Evolutionary conservation across 2,888 invertebrate species (phyloP), one percentile per base, ranked within the genome.

Genomic region (Gastracanthus pulcherrimus): DNA sequence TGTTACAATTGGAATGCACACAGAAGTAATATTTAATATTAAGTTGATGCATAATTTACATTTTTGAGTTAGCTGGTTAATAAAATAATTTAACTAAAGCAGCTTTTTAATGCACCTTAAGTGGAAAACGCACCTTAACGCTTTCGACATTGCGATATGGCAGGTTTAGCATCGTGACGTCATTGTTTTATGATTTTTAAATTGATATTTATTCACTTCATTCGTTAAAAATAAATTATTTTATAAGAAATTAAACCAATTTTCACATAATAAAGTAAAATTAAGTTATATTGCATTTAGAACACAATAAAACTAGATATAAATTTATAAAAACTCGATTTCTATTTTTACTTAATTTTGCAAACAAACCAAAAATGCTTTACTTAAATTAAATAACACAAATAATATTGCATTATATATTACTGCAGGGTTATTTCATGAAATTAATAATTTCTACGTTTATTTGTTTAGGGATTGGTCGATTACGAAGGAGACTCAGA

Each of bases 401-500:
- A n/a, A n/a, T n/a, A n/a, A n/a, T n/a, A n/a, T n/a, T n/a, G n/a
- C n/a, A n/a, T n/a, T n/a, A n/a, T n/a, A n/a, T n/a, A n/a, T n/a
- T n/a, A n/a, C n/a, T n/a, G n/a, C n/a, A n/a, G n/a, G n/a, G n/a
- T n/a, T n/a, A n/a, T n/a, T n/a, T n/a, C n/a, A 55, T 34, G 16
- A 11, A 51, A 23, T 23, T 31, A 58, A 66, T 26, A 58, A n/a
- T 41, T 72, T 23, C 16, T n/a, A 29, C 41, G 9, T 29, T 60
- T 60, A 16, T 34, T 58, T 67, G 6, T 26, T 34, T 91, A 97
- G 97, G 97, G 98, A 86, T 94, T 99, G 89, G 99, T 99, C 84
- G 99, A 99, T 92, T 99, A 99, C 90, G 98, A 99, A 91, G 98
- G 97, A 79, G 98, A 99, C 92, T 98, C 98, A 0, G 98, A 99